A percentile compares a stretch with the other conserved stretches of the same genome.
phyloP scores from a whole-genome alignment of 2,888 invertebrate genomes.

The Lutraria lutraria region DNA sequence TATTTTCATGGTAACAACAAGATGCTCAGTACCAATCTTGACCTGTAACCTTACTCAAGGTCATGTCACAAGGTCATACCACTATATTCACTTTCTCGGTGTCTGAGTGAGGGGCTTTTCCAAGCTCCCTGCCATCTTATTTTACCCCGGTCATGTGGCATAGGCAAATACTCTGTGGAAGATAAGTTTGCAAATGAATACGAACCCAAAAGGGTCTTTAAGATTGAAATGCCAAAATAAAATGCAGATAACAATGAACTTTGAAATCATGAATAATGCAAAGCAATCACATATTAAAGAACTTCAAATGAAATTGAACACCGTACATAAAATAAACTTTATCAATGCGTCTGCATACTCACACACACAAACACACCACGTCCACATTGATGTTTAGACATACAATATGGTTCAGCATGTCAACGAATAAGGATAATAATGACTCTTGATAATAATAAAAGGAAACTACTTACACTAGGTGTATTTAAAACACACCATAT shows the following conservation, averaged over 20 bases:
- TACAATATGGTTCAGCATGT: too few relatives aligned
- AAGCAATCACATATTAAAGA: neutral
- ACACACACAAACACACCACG: conserved; percentile 3
- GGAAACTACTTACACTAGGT: too few relatives aligned
- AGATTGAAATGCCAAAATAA: neutral
- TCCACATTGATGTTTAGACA: neutral
- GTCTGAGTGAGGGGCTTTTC: conserved; percentile 64
- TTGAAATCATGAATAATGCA: neutral
- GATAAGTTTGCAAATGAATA: conserved; percentile 65
- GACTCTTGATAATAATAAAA: too few relatives aligned
- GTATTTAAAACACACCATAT: too few relatives aligned
- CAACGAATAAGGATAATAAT: too few relatives aligned
- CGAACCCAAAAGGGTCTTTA: conserved; percentile 49
- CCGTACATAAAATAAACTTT: neutral
- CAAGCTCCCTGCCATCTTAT: conserved; percentile 49
- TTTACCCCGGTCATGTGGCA: conserved; percentile 59
- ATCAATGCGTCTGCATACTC: neutral
- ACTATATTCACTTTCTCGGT: conserved; percentile 39
- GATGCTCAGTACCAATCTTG: conserved; percentile 54
- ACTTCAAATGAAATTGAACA: neutral
- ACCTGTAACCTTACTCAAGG: conserved; percentile 40
- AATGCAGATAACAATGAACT: neutral
- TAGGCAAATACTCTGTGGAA: conserved; percentile 63
- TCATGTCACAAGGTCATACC: conserved; percentile 61
- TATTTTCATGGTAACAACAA: conserved; percentile 39